Base-by-base conservation (phyloP, 2,113 vertebrate genomes). In the Phrynosoma blainvillii region DNA sequence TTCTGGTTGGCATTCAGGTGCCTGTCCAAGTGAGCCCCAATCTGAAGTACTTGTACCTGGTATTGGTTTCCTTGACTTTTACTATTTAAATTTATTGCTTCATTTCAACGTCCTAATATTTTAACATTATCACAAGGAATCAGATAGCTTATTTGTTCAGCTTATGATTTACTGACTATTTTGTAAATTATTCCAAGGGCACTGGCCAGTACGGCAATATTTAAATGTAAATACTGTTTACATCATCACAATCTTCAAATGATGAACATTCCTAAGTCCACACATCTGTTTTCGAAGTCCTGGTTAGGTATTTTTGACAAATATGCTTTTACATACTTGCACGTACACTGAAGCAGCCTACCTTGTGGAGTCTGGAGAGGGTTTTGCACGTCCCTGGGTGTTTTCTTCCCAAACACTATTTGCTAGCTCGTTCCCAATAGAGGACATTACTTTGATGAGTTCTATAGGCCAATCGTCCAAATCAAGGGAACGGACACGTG, bases 381-480 rank as follows among this genome's bases (percentile, higher is more conserved):
- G 99, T 56, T 99, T 99, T 14, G 97, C 95, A 27, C 96, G 98
- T 1, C 98, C 98, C 76, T 99, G 98, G 76, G 97, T 96, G 88
- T 96, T 97, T 90, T 98, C 98, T 91, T 99, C 98, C 99, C 99
- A 99, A 87, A 99, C 96, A 0, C 98, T 96, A 95, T 99, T 99
- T 82, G 98, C 98, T 84, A 99, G 94, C 95, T 99, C 98, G 0
- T 99, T 99, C 54, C 99, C 98, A 0, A 99, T 99, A 93, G 98
- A 96, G 0, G 98, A 98, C 98, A 99, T 98, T 85, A 99, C 98
- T 94, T 97, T 98, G 96, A 99, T 98, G 87, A 99, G 98, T 95
- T 99, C 99, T 6, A 98, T 94, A 0, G 99, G 98, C 98, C 99
- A 99, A 89, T 99, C 98, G 9, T 99, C 99, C 89, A 99, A 97